phyloP scores from a whole-genome alignment of 2,797 vertebrate genomes.

The Bradypodion ventrale region DNA sequence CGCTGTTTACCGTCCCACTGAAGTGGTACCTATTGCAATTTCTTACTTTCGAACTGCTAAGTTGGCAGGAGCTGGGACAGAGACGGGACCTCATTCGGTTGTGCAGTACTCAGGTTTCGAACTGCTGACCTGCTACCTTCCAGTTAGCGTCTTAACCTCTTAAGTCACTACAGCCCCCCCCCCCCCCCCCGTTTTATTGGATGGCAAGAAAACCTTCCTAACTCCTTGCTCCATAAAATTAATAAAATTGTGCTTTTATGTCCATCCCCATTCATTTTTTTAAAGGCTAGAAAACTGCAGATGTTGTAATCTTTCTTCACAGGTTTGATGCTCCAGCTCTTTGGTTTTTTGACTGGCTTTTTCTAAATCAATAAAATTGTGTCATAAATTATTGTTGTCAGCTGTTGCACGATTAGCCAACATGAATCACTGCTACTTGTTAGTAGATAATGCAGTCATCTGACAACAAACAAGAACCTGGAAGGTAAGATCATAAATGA shows the following conservation, averaged over 20 bases:
- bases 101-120: too few relatives aligned
- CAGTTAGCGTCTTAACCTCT: too few relatives aligned
- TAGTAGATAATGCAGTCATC: neutral
- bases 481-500: neutral
- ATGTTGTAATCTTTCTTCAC: neutral
- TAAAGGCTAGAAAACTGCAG: neutral
- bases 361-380: neutral
- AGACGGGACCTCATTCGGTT: too few relatives aligned
- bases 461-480: neutral
- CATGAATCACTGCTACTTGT: neutral
- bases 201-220: neutral
- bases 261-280: neutral
- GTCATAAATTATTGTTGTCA: constrained; percentile 1
- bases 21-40: too few relatives aligned
- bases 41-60: too few relatives aligned
- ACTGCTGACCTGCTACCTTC: too few relatives aligned
- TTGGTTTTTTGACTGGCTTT: neutral
- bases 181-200: neutral
- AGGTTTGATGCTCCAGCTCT: neutral
- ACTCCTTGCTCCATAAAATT: neutral
- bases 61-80: too few relatives aligned
- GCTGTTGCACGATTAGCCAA: neutral
- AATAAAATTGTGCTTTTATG: neutral
- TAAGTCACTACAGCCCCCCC: too few relatives aligned
- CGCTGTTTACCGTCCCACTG: too few relatives aligned